Conservation (phyloP, 2,113 vertebrate genomes). For the Tretioscincus oriximinensis region DNA sequence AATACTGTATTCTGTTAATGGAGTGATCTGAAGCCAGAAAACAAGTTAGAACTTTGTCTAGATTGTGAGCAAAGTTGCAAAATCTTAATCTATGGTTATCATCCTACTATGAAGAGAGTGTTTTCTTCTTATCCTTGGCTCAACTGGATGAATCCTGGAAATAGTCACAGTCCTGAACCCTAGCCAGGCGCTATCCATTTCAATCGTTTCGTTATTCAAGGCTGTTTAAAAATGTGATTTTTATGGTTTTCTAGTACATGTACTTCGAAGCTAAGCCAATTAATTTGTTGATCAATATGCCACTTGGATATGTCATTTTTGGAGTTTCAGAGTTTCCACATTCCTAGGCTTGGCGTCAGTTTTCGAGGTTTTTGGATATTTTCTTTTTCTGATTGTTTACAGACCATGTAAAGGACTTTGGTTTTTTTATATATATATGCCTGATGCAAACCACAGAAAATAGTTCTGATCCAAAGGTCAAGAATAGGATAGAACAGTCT, state of each 20-base stretch:
- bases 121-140: slow-evolving; percentile 25
- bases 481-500: too few relatives aligned
- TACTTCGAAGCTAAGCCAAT: slow-evolving; percentile 4
- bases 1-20: not conserved
- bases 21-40: not conserved
- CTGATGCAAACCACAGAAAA: too few relatives aligned
- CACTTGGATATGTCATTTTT: slow-evolving; percentile 1
- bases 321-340: slow-evolving; percentile 1
- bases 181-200: not conserved
- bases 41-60: not conserved
- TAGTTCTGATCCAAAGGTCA: too few relatives aligned
- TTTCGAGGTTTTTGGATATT: not conserved
- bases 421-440: too few relatives aligned
- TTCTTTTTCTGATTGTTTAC: not conserved
- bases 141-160: not conserved
- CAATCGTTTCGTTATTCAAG: slow-evolving; percentile 9
- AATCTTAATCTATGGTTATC: not conserved
- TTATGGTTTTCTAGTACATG: not conserved
- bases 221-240: not conserved
- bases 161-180: not conserved
- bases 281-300: slow-evolving; percentile 12
- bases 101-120: not conserved
- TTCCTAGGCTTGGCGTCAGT: not conserved
- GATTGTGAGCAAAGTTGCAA: not conserved
- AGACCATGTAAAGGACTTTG: not conserved